Conservation (phyloP, 2,888 invertebrate species). For the Eilema depressum region DNA sequence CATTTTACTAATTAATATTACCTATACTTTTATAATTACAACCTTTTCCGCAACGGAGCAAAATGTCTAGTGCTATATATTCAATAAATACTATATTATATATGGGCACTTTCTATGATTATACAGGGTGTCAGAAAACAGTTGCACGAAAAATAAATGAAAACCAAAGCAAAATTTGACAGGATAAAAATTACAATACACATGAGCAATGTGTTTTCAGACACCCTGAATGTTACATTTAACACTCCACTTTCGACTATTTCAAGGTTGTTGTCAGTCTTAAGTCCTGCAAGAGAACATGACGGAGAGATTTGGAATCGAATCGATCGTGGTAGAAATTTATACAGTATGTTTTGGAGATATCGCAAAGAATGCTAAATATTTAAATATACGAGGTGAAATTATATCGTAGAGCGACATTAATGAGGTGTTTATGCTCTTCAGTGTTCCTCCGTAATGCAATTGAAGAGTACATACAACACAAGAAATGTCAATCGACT, state of each 20-base stretch:
- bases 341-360: conserved; percentile 47
- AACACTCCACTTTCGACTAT: conserved; percentile 66
- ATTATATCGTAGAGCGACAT: conserved; percentile 40
- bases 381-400: conserved; percentile 47
- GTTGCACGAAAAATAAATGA: conserved; percentile 27
- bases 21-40: conserved; percentile 82
- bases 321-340: conserved; percentile 56
- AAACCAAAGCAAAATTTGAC: conserved; percentile 38
- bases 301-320: conserved; percentile 54
- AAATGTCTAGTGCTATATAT: conserved; percentile 80
- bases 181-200: conserved; percentile 34
- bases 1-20: conserved; percentile 81
- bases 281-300: conserved; percentile 68
- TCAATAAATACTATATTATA: conserved; percentile 73
- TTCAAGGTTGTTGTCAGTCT: conserved; percentile 77
- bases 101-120: conserved; percentile 73
- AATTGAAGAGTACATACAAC: conserved; percentile 39
- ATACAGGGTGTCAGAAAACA: conserved; percentile 74
- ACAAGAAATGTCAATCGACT: conserved; percentile 36
- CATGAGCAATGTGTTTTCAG: conserved; percentile 57
- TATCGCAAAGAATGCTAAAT: conserved; percentile 51
- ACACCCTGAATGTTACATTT: conserved; percentile 66
- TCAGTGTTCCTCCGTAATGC: conserved; percentile 35
- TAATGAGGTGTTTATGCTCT: conserved; percentile 35
- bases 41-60: conserved; percentile 84